Percentiles rank a stretch among this genome's conserved stretches.
Evolutionary conservation across 2,797 vertebrate genomes (phyloP).

Genomic region (Adelosebastes latens): DNA sequence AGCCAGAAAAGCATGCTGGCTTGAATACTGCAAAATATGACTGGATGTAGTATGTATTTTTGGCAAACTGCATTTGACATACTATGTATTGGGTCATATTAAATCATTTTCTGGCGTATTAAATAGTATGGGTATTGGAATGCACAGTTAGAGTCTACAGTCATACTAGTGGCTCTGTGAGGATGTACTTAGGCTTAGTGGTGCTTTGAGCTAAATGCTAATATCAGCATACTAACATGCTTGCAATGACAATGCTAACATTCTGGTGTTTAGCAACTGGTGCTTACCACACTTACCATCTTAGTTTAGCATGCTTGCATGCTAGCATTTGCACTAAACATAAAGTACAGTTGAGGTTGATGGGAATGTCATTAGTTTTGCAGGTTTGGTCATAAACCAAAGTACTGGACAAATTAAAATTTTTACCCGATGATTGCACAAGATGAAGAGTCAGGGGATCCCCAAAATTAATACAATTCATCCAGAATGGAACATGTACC

Average conservation of each 20-base stretch:
- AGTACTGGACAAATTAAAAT: too few relatives aligned
- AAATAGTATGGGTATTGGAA: too few relatives aligned
- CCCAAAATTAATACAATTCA: neutral
- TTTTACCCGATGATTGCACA: neutral
- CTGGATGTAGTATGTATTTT: too few relatives aligned
- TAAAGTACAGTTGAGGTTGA: neutral
- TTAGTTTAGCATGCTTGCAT: neutral
- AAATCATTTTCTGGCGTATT: too few relatives aligned
- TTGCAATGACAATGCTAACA: neutral
- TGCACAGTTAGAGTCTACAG: neutral
- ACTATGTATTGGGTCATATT: too few relatives aligned
- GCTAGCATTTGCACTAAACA: neutral
- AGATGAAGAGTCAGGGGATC: neutral
- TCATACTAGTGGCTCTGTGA: neutral
- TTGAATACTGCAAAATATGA: too few relatives aligned
- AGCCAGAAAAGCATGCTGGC: too few relatives aligned
- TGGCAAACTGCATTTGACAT: too few relatives aligned
- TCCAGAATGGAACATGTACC: neutral
- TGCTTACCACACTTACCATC: neutral
- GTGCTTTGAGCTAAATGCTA: neutral
- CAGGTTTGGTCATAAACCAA: neutral
- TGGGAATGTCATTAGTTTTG: neutral
- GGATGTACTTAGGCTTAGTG: neutral
- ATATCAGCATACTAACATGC: neutral
- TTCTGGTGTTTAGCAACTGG: neutral